These are phyloP conservation scores for Euwallacea fornicatus DNA, from an alignment of 1,140 invertebrate genomes.

Conservation along the genomic window DNA sequence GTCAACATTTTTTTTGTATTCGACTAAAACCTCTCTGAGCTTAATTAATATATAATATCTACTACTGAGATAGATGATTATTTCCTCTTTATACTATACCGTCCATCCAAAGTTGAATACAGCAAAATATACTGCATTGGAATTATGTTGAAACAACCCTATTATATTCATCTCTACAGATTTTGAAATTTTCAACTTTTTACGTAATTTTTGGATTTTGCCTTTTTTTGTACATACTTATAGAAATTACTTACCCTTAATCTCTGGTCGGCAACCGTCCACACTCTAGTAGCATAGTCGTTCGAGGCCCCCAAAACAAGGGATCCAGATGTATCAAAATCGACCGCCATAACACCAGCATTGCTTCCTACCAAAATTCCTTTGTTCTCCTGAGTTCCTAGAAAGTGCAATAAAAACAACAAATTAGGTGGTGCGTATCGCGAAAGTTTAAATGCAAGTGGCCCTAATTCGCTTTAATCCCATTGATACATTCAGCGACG, in stretches of 20 bases:
- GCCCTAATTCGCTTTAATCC: too few species aligned
- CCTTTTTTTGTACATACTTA: constrained; percentile 1
- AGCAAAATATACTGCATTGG: too few species aligned
- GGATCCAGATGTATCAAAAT: constrained; percentile 88
- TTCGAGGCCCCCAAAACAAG: constrained; percentile 89
- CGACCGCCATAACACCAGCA: constrained; percentile 91
- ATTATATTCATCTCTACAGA: too few species aligned
- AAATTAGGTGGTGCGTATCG: background rate
- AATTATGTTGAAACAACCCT: too few species aligned
- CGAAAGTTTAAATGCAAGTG: background rate
- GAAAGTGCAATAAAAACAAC: background rate
- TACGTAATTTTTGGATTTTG: background rate
- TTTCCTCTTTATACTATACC: too few species aligned
- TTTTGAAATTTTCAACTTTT: too few species aligned
- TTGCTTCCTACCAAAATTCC: constrained; percentile 76
- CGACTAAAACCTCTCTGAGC: constrained; percentile 6
- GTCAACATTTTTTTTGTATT: constrained; percentile 30
- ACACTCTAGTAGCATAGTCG: constrained; percentile 93
- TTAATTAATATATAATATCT: constrained; percentile 16
- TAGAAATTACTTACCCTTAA: constrained; percentile 73
- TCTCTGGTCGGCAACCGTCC: constrained; percentile 87
- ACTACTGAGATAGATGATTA: too few species aligned
- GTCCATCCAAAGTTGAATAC: too few species aligned
- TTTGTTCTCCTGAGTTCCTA: constrained; percentile 47
- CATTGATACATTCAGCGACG: too few species aligned